A percentile compares a stretch with the other conserved stretches of the same genome.
Evolutionary conservation across 2,797 vertebrate genomes (phyloP).

Genomic region (Ceryle rudis): DNA sequence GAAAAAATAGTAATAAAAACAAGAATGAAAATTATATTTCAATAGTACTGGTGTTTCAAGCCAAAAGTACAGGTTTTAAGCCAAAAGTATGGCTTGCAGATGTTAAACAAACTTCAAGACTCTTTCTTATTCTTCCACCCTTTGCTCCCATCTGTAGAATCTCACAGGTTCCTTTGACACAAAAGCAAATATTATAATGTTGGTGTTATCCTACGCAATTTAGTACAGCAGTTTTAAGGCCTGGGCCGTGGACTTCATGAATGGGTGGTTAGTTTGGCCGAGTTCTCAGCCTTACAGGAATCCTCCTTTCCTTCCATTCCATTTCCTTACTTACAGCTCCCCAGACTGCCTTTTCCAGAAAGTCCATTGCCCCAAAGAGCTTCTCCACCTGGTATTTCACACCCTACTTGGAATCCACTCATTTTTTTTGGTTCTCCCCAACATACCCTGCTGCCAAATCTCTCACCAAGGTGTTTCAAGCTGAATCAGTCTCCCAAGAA

Average conservation of each 20-base stretch:
- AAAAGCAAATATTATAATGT: background rate
- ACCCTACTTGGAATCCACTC: background rate
- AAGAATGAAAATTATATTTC: slow-evolving; percentile 33
- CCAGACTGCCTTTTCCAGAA: background rate
- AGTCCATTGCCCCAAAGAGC: background rate
- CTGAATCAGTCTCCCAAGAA: background rate
- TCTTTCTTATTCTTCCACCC: background rate
- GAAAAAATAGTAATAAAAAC: slow-evolving; percentile 21
- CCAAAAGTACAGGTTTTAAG: background rate
- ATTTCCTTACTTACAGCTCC: background rate
- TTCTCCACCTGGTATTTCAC: background rate
- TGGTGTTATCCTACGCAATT: background rate
- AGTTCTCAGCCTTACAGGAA: background rate
- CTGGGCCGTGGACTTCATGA: background rate
- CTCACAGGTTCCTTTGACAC: background rate
- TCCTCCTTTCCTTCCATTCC: background rate
- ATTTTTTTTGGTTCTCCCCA: background rate
- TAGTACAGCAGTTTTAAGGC: slow-evolving; percentile 2
- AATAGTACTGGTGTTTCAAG: background rate
- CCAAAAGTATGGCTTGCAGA: background rate
- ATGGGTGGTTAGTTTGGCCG: background rate
- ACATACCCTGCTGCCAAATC: background rate
- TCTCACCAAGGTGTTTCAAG: background rate
- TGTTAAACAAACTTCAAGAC: background rate
- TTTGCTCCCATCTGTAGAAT: background rate